A percentile compares a stretch with the other conserved stretches of the same genome.
Evolutionary conservation across 2,113 vertebrate genomes (phyloP).

Genomic region (Hippocampus mohnikei): DNA sequence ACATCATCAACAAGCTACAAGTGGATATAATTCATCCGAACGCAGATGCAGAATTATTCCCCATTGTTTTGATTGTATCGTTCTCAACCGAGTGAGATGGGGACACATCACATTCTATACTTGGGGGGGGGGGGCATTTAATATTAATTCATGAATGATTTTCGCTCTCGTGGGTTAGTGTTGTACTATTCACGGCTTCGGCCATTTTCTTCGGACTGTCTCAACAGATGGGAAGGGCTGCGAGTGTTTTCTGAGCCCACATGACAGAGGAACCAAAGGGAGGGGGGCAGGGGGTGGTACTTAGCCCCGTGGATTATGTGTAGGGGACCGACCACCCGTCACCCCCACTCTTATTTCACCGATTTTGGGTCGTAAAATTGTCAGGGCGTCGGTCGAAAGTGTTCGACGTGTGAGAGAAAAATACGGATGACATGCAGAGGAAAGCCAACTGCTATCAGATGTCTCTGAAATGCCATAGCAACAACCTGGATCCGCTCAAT

Average conservation of each 20-base stretch:
- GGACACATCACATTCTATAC: background rate
- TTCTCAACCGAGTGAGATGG: background rate
- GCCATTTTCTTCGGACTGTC: background rate
- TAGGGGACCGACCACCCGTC: constrained; percentile 27
- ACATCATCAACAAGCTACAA: background rate
- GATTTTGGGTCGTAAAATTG: constrained; percentile 21
- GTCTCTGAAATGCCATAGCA: constrained; percentile 69
- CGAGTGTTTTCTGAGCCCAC: constrained; percentile 49
- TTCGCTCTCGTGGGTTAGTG: background rate
- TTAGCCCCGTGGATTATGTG: constrained; percentile 48
- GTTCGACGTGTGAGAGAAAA: constrained; percentile 9
- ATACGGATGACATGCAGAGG: constrained; percentile 16
- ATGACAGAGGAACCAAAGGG: constrained; percentile 47
- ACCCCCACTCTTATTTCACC: constrained; percentile 30
- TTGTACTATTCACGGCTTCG: background rate
- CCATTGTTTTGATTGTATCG: background rate
- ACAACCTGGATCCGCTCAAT: constrained; percentile 57
- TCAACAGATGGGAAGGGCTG: constrained; percentile 9
- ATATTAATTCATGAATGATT: background rate
- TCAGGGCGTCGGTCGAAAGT: constrained; percentile 4
- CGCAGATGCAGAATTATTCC: background rate
- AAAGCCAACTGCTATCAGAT: constrained; percentile 37
- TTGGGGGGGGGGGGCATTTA: background rate
- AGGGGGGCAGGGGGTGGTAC: constrained; percentile 53
- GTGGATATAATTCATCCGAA: background rate